Evolutionary conservation across 1,140 invertebrate species (phyloP), one percentile per base, ranked within the genome.

Genomic region (Drusus annulatus): DNA sequence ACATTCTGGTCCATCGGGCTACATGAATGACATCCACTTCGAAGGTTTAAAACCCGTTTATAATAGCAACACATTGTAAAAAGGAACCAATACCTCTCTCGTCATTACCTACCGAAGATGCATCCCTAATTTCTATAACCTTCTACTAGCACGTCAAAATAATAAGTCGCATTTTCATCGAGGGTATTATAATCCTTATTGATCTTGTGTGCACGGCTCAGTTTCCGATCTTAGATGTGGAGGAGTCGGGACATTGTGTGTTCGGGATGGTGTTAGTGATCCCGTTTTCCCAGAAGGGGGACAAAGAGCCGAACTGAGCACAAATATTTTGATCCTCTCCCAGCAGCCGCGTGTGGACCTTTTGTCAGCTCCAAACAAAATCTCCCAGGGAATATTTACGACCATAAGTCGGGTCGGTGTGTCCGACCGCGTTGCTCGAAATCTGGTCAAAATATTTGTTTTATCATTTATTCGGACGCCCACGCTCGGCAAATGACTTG

Each of bases 251-350:
- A 52, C 68, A 8, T 71, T 71, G 10, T 21, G 45, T 7, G 19
- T 16, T n/a, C 21, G 50, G 23, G 68, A 16, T 17, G 68, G 45
- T 52, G 68, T 52, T 52, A 75, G 71, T 58, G 71, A 75, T 75
- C 71, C 71, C 54, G 45, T 75, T 75, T 75, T 75, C 71, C 54
- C 52, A 58, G 71, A 75, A 75, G 23, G 28, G 54, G 71, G 71
- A 75, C 71, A 75, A 75, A 31, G 71, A n/a, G 8, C 52, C 25
- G 52, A 58, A 75, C 16, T 36, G 52, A 56, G 52, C 51, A 36
- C 71, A 75, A 75, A 75, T 75, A 75, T 75, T 75, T 75, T 75
- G 71, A 75, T 75, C 71, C 71, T 75, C 28, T 56, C 51, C 71
- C 52, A 45, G 54, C 52, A 28, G 25, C 54, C 8, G 45, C 36